Evolutionary conservation across 2,888 invertebrate genomes (phyloP).

Genomic region (Lapara coniferarum): DNA sequence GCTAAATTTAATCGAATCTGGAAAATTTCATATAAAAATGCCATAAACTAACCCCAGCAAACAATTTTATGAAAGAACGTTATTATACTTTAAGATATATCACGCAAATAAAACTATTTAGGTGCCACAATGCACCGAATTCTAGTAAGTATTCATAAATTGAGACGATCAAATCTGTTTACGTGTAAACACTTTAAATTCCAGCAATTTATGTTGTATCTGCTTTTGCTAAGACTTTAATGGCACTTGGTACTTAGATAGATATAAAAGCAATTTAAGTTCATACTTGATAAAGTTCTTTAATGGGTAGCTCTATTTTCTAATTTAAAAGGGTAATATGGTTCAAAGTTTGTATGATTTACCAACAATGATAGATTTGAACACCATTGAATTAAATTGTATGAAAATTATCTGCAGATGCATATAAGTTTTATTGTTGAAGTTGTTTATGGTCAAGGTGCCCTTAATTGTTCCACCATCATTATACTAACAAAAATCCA

Average conservation of each 20-base stretch:
- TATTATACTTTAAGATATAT: conserved; percentile 26
- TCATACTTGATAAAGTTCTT: conserved; percentile 4
- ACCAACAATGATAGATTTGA: conserved; percentile 2
- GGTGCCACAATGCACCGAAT: conserved; percentile 17
- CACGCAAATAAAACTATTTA: conserved; percentile 24
- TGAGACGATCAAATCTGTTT: conserved; percentile 20
- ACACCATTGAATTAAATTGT: not conserved
- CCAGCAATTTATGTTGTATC: not conserved
- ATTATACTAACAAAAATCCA: too few relatives aligned
- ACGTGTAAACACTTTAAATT: conserved; percentile 19
- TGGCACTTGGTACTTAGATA: conserved; percentile 13
- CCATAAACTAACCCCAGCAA: conserved; percentile 21
- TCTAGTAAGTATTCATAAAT: conserved; percentile 22
- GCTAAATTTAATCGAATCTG: conserved; percentile 13
- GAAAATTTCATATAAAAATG: conserved; percentile 23
- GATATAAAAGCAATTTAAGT: conserved; percentile 15
- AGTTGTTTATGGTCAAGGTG: not conserved
- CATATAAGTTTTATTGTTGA: not conserved
- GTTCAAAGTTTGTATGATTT: not conserved
- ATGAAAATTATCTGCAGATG: not conserved
- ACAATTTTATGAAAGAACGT: conserved; percentile 26
- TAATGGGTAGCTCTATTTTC: conserved; percentile 16
- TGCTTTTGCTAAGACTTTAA: conserved; percentile 15
- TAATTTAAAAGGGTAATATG: conserved; percentile 11
- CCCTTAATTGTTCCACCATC: too few relatives aligned